phyloP scores from a whole-genome alignment of 1,140 invertebrate species.

The Cydia amplana region DNA sequence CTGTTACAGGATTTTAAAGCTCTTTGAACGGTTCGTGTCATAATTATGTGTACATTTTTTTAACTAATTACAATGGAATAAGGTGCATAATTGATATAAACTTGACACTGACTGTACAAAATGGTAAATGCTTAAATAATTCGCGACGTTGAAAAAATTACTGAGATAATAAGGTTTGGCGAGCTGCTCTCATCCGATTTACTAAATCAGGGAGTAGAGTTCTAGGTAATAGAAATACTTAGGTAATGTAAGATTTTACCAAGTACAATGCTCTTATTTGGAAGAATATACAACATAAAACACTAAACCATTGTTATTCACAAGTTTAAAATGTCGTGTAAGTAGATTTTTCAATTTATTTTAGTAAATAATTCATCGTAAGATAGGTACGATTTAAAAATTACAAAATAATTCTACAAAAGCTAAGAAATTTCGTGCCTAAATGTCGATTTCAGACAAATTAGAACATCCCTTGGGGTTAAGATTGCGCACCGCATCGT shows the following conservation, averaged over 20 bases:
- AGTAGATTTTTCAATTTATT: no score
- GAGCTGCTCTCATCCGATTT: neutral
- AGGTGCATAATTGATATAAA: neutral
- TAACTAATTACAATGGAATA: neutral
- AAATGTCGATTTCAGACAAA: constrained; percentile 17
- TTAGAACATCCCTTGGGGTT: neutral
- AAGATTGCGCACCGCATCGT: constrained; percentile 4
- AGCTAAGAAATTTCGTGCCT: neutral
- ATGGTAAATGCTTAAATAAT: neutral
- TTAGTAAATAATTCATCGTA: no score
- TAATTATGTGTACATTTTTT: neutral
- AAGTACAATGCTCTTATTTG: no score
- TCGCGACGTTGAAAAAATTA: neutral
- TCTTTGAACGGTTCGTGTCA: neutral
- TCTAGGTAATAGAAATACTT: no score
- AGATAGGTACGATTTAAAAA: neutral
- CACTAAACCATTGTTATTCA: no score
- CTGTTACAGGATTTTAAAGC: neutral
- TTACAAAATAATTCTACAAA: neutral
- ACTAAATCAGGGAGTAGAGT: no score
- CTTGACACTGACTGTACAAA: neutral
- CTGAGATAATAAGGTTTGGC: neutral
- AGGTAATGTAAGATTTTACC: no score
- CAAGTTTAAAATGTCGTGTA: no score
- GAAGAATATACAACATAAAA: no score